Conservation (phyloP, 2,888 invertebrate species). For the Osmoderma eremita region DNA sequence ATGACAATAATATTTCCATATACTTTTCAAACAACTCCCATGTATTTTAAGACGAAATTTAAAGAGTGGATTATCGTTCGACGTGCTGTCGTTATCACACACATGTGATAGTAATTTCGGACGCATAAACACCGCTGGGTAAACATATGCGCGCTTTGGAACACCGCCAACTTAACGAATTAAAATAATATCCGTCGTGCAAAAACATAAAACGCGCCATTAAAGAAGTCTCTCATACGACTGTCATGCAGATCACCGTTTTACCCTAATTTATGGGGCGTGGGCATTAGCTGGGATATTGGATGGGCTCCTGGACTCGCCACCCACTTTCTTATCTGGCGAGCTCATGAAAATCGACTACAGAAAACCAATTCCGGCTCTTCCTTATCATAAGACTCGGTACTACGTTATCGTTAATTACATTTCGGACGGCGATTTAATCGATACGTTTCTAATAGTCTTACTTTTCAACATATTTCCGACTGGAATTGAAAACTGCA, state of each 20-base stretch:
- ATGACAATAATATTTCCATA: no score
- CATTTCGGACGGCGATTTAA: slow-evolving; percentile 30
- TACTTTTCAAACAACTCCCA: slow-evolving; percentile 12
- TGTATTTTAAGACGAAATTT: slow-evolving; percentile 38
- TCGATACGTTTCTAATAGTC: slow-evolving; percentile 28
- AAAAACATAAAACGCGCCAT: slow-evolving; percentile 65
- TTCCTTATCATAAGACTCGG: slow-evolving; percentile 27
- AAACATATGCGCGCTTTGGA: slow-evolving; percentile 60
- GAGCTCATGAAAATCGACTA: slow-evolving; percentile 36
- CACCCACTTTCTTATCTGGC: slow-evolving; percentile 39
- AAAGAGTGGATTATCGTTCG: slow-evolving; percentile 36
- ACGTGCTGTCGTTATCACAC: slow-evolving; percentile 46
- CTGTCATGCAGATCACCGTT: slow-evolving; percentile 62
- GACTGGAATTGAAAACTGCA: not conserved
- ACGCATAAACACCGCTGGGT: slow-evolving; percentile 49
- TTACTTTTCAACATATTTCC: slow-evolving; percentile 9
- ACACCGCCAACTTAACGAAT: slow-evolving; percentile 61
- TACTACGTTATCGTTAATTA: slow-evolving; percentile 39
- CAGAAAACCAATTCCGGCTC: slow-evolving; percentile 36
- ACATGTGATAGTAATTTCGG: slow-evolving; percentile 53
- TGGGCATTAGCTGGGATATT: slow-evolving; percentile 43
- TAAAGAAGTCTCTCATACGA: slow-evolving; percentile 63
- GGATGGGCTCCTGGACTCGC: slow-evolving; percentile 38
- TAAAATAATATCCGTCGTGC: slow-evolving; percentile 65
- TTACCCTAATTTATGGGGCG: slow-evolving; percentile 60